phyloP scores from a whole-genome alignment of 2,797 vertebrate species.

The Babyrousa celebensis region DNA sequence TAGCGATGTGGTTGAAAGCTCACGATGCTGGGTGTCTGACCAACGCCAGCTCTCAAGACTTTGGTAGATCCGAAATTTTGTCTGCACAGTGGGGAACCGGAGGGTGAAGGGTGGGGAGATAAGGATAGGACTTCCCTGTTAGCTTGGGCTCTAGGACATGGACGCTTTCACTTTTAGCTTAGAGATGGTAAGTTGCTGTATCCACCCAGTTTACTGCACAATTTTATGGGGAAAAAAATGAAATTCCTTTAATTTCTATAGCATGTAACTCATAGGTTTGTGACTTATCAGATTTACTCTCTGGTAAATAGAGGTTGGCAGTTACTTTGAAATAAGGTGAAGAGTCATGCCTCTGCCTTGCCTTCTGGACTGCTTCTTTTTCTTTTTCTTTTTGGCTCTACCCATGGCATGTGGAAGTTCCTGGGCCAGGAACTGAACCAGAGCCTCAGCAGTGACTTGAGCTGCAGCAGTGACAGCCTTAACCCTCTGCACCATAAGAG shows the following conservation, averaged over 20 bases:
- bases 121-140: background rate
- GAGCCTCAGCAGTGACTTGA: no score
- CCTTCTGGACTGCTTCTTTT: background rate
- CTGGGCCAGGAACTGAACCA: no score
- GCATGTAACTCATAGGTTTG: background rate
- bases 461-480: no score
- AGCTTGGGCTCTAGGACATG: background rate
- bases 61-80: background rate
- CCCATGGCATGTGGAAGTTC: no score
- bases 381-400: no score
- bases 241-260: conserved; percentile 1
- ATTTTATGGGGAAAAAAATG: background rate
- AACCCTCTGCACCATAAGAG: no score
- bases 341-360: background rate
- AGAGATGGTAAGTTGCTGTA: background rate
- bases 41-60: background rate
- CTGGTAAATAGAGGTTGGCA: background rate
- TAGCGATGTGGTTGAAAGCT: background rate
- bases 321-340: conserved; percentile 53
- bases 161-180: background rate
- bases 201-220: background rate
- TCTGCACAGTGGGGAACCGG: background rate
- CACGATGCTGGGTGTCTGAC: background rate
- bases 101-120: background rate
- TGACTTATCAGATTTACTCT: background rate